Base-by-base conservation (phyloP, 2,113 vertebrate genomes). In the Trematocara macrostoma region DNA sequence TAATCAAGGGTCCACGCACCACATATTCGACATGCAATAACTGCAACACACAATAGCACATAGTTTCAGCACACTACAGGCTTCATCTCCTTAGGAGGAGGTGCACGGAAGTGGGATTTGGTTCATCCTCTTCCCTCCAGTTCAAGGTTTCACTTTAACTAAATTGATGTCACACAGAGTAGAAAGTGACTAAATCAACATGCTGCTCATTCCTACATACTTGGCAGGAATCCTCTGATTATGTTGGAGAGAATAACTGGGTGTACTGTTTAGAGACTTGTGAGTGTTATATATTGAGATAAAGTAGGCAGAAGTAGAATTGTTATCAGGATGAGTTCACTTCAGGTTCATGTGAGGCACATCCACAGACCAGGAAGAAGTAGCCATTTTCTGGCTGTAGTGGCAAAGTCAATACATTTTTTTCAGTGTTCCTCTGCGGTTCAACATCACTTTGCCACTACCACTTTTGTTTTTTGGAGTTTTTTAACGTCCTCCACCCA, bases 401-500 rank as follows among this genome's bases (percentile, higher is more conserved):
- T 40, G 59, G 49, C 11, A 57, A 78, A 85, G 64, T 78, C 9
- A 3, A 45, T 82, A 56, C 38, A 16, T 86, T 87, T 40, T 83
- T 16, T 31, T 82, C 26, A 16, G 31, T n/a, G 2, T 40, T 52
- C 83, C 51, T 89, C 23, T 52, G 26, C 5, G 10, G 76, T 78
- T 92, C 79, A 91, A 87, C 56, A 87, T 74, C 84, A 74, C 84
- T 90, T 84, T 78, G 47, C 84, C 38, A 35, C 38, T 53, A 56
- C 31, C 79, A 67, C 87, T 86, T 86, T 74, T 90, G 74, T 81
- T 89, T 51, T 83, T 76, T 87, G 29, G 11, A 80, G 49, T 84
- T 91, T 86, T 86, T 86, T 47, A 83, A 80, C 23, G 79, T 83
- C 78, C 78, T 91, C 83, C 81, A 88, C 52, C 78, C 34, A 55